A percentile compares a stretch with the other conserved stretches of the same genome.
Conservation (phyloP, 2,797 vertebrate genomes). For the Natrix natrix region DNA sequence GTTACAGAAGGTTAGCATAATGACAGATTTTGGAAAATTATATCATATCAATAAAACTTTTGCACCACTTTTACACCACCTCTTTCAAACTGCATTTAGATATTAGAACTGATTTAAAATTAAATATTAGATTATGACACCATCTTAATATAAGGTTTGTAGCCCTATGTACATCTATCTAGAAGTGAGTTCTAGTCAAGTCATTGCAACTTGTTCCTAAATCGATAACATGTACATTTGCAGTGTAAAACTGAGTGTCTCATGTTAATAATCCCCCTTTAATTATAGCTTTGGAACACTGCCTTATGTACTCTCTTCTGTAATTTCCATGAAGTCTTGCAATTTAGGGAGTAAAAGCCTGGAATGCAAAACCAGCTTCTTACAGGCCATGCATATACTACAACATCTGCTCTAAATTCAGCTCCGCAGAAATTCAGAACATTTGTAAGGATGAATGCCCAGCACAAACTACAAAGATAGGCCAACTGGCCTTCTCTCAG, state of each 20-base stretch:
- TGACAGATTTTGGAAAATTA: neutral
- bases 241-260: conserved; percentile 44
- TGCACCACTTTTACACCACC: conserved; percentile 71
- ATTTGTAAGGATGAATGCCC: neutral
- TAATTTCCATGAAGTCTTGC: neutral
- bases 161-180: neutral
- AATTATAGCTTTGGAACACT: conserved; percentile 49
- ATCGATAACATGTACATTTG: neutral
- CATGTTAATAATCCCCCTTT: conserved; percentile 66
- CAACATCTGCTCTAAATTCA: neutral
- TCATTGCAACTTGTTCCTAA: conserved; percentile 1
- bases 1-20: neutral
- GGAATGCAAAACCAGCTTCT: conserved; percentile 6
- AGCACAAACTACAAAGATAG: neutral
- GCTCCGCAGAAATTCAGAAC: neutral
- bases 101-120: conserved; percentile 72
- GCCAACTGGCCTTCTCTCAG: neutral
- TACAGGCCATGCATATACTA: neutral
- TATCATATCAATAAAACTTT: neutral
- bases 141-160: conserved; percentile 63
- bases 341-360: neutral
- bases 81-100: conserved; percentile 77
- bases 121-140: conserved; percentile 22
- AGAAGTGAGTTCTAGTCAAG: neutral
- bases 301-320: conserved; percentile 25